These are phyloP conservation scores for Hyla sarda DNA, from an alignment of 2,113 vertebrate species.

Conservation along the genomic window DNA sequence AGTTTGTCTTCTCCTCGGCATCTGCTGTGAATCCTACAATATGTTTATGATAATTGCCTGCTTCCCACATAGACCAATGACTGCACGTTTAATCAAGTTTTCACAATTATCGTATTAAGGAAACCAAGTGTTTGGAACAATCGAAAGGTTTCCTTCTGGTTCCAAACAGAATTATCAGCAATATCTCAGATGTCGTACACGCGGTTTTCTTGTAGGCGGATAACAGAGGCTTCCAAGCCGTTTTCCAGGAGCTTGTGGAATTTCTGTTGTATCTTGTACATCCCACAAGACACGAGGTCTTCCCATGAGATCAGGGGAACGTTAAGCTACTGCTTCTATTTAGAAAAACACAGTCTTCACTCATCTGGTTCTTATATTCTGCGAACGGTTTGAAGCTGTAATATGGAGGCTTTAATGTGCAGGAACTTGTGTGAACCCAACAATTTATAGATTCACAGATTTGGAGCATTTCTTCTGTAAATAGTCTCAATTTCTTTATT, in stretches of 20 bases:
- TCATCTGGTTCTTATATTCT: constrained; percentile 78
- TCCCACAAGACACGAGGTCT: constrained; percentile 61
- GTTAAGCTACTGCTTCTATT: constrained; percentile 69
- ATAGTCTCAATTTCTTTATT: constrained; percentile 78
- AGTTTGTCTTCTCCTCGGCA: background rate
- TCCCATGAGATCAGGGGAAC: constrained; percentile 62
- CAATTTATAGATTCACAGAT: constrained; percentile 71
- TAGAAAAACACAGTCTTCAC: constrained; percentile 70
- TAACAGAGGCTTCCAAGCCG: constrained; percentile 49
- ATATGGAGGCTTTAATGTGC: constrained; percentile 68
- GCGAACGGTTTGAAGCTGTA: constrained; percentile 70
- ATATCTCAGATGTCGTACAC: constrained; percentile 19
- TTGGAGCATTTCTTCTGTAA: constrained; percentile 75
- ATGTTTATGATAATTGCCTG: background rate
- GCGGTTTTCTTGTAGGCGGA: constrained; percentile 47
- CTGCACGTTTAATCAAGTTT: background rate
- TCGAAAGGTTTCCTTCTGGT: background rate
- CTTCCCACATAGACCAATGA: background rate
- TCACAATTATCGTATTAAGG: constrained; percentile 7
- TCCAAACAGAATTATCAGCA: constrained; percentile 26
- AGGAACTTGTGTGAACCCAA: constrained; percentile 71
- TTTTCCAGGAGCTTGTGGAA: constrained; percentile 62
- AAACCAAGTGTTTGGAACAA: constrained; percentile 30
- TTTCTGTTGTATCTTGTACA: constrained; percentile 52
- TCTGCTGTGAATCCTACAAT: background rate